These are phyloP conservation scores for Drosophila arizonae DNA, from an alignment of 1,140 invertebrate genomes.

Conservation along the genomic window DNA sequence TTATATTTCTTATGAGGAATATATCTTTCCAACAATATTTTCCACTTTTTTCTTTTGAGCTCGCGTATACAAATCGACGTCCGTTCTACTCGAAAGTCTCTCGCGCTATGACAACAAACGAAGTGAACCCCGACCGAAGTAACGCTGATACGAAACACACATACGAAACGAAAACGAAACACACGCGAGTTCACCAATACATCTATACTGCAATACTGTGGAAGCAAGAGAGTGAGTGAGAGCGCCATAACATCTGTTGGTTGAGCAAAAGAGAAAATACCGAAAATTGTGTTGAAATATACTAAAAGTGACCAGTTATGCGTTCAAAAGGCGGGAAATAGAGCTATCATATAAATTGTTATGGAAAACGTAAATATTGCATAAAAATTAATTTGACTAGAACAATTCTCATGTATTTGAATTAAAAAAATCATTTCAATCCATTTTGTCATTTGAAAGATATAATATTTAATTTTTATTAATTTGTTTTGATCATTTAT, in stretches of 20 bases:
- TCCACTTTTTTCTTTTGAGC: slow-evolving; percentile 3
- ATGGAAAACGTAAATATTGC: not conserved
- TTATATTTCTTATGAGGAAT: slow-evolving; percentile 17
- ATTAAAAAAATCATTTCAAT: too few species aligned
- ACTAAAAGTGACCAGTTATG: slow-evolving; percentile 3
- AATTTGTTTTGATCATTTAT: too few species aligned
- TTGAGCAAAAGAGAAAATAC: slow-evolving; percentile 15
- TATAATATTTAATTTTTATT: too few species aligned
- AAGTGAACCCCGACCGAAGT: slow-evolving; percentile 22
- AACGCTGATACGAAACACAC: slow-evolving; percentile 27
- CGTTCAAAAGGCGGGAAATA: slow-evolving; percentile 1
- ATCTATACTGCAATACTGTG: slow-evolving; percentile 1
- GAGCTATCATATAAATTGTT: not conserved
- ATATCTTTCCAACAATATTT: slow-evolving; percentile 29
- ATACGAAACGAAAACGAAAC: not conserved
- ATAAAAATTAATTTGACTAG: not conserved
- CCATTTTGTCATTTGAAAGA: too few species aligned
- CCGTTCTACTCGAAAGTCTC: slow-evolving; percentile 44
- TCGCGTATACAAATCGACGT: slow-evolving; percentile 21
- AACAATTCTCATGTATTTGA: too few species aligned
- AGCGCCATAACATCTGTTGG: slow-evolving; percentile 18
- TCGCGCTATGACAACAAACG: slow-evolving; percentile 51
- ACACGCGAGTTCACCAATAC: slow-evolving; percentile 9
- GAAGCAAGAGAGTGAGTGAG: slow-evolving; percentile 9
- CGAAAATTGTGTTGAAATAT: not conserved